Percentiles rank a stretch among this genome's conserved stretches.
Evolutionary conservation across 1,140 invertebrate species (phyloP).

Genomic region (Leptoteleia sp.): DNA sequence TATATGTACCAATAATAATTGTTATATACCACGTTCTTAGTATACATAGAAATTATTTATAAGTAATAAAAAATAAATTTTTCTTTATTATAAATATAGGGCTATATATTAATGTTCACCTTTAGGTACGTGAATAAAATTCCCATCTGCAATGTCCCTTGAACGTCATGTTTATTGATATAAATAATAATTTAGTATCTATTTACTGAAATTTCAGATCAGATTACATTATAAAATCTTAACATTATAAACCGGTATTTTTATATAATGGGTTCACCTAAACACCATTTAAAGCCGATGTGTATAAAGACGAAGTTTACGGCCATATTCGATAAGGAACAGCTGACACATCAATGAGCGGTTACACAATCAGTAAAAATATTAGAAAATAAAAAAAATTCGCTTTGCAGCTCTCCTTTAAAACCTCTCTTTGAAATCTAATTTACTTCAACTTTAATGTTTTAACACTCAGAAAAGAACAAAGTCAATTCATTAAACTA

Average conservation of each 20-base stretch:
- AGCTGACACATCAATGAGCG: background rate
- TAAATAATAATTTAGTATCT: too few species aligned
- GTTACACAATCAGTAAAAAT: too few species aligned
- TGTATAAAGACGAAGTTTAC: conserved; percentile 8
- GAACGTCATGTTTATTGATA: too few species aligned
- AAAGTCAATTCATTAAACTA: too few species aligned
- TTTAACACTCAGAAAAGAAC: too few species aligned
- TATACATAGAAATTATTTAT: conserved; percentile 11
- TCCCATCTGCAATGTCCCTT: too few species aligned
- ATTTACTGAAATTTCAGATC: background rate
- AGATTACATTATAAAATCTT: conserved; percentile 9
- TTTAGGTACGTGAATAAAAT: too few species aligned
- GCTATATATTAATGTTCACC: too few species aligned
- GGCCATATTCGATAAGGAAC: conserved; percentile 7
- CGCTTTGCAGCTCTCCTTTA: too few species aligned
- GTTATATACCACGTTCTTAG: conserved; percentile 10
- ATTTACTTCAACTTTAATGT: too few species aligned
- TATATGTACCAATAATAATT: conserved; percentile 10
- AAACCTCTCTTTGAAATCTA: too few species aligned
- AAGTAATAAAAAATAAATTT: conserved; percentile 25
- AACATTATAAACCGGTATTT: background rate
- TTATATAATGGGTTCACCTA: conserved; percentile 6
- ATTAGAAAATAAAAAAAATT: too few species aligned
- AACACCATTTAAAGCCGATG: background rate
- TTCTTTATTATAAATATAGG: conserved; percentile 64